A percentile compares a stretch with the other conserved stretches of the same genome.
Evolutionary conservation across 1,140 invertebrate genomes (phyloP).

Genomic region (Anastrepha ludens): DNA sequence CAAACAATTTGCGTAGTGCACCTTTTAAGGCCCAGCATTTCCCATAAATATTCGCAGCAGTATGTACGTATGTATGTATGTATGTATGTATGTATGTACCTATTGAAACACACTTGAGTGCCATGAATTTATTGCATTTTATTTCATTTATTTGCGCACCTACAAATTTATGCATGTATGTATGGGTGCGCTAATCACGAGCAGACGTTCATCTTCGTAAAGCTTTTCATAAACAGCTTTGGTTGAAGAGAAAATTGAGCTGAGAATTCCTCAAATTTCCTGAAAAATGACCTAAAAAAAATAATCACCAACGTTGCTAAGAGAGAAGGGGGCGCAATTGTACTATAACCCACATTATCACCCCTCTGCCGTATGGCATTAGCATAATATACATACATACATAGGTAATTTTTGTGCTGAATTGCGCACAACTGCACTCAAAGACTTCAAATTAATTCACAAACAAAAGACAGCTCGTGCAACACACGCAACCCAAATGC

Average conservation of each 20-base stretch:
- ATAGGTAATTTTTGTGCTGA: conserved; percentile 4
- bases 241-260: background rate
- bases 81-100: background rate
- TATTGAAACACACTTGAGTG: background rate
- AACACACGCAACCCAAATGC: background rate
- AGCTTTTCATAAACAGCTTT: conserved; percentile 22
- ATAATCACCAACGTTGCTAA: background rate
- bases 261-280: background rate
- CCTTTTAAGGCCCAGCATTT: background rate
- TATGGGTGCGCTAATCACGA: conserved; percentile 18
- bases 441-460: conserved; percentile 72
- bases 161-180: background rate
- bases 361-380: conserved; percentile 14
- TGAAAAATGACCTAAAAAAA: background rate
- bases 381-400: conserved; percentile 6
- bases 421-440: conserved; percentile 63
- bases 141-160: background rate
- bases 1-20: background rate
- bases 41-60: background rate
- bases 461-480: conserved; percentile 20
- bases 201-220: conserved; percentile 1
- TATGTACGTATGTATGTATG: background rate
- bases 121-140: no score
- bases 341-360: background rate
- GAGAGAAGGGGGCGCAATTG: background rate